Percentiles rank a stretch among this genome's conserved stretches.
Evolutionary conservation across 2,797 vertebrate genomes (phyloP).

Genomic region (Semotilus atromaculatus): DNA sequence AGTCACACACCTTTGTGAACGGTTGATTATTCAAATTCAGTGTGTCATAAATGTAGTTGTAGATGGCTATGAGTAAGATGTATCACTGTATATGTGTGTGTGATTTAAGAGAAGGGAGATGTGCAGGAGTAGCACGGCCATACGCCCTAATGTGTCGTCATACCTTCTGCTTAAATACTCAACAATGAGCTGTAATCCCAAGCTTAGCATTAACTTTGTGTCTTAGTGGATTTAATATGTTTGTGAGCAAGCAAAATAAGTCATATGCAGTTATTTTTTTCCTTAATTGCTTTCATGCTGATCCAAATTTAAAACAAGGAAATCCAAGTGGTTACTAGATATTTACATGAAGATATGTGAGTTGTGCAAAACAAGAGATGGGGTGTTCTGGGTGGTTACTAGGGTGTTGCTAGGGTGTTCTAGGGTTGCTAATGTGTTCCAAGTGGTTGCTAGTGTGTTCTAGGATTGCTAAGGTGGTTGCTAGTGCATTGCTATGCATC

Average conservation of each 20-base stretch:
- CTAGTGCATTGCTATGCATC: background rate
- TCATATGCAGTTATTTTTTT: constrained; percentile 21
- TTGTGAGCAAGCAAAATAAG: constrained; percentile 2
- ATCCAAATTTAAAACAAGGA: constrained; percentile 6
- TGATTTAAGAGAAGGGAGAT: constrained; percentile 13
- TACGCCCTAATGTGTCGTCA: constrained; percentile 37
- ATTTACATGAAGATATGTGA: background rate
- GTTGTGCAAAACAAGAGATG: background rate
- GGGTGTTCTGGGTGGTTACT: constrained; percentile 6
- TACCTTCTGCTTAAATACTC: constrained; percentile 35
- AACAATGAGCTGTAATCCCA: constrained; percentile 50
- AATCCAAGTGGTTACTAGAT: background rate
- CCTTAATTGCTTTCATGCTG: constrained; percentile 14
- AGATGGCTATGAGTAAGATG: background rate
- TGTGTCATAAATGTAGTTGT: constrained; percentile 29
- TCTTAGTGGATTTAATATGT: constrained; percentile 31
- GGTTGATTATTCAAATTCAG: constrained; percentile 22
- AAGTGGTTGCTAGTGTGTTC: background rate
- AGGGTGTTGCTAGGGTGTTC: background rate
- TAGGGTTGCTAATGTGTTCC: background rate
- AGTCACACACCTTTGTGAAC: no score
- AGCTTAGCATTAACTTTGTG: constrained; percentile 42
- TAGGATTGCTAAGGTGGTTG: background rate
- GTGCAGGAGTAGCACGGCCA: constrained; percentile 13
- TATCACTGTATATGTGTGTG: constrained; percentile 28